phyloP scores from a whole-genome alignment of 1,140 invertebrate genomes.

The Trichonephila inaurata region DNA sequence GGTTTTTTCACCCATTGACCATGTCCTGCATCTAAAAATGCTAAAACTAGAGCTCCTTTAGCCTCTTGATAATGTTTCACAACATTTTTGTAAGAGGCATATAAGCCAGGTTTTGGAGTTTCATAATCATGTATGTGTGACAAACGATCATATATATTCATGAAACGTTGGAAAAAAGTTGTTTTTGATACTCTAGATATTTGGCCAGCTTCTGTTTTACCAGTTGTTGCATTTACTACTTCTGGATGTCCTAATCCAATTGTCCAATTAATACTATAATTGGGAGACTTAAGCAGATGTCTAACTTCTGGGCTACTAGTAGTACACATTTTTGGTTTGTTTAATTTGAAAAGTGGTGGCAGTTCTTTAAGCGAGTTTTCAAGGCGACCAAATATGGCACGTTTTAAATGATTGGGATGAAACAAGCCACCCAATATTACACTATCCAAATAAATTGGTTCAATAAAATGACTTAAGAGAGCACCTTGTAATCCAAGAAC shows the following conservation, averaged over 20 bases:
- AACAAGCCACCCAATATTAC: conserved; percentile 81
- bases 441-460: conserved; percentile 82
- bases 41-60: conserved; percentile 79
- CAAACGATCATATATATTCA: conserved; percentile 71
- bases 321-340: conserved; percentile 81
- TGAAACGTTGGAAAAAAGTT: conserved; percentile 80
- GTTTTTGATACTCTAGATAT: conserved; percentile 81
- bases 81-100: conserved; percentile 80
- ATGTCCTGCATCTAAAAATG: conserved; percentile 80
- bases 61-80: conserved; percentile 80
- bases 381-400: conserved; percentile 82
- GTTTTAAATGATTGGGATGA: conserved; percentile 81
- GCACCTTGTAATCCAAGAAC: conserved; percentile 82
- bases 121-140: conserved; percentile 7
- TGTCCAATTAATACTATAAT: conserved; percentile 82
- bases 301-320: conserved; percentile 80
- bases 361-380: conserved; percentile 77
- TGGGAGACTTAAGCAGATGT: conserved; percentile 76
- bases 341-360: conserved; percentile 79
- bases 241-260: conserved; percentile 80
- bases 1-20: conserved; percentile 82
- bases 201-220: conserved; percentile 80
- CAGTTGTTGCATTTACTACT: conserved; percentile 81
- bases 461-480: conserved; percentile 81
- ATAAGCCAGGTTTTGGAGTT: conserved; percentile 70